A percentile compares a stretch with the other conserved stretches of the same genome.
Conservation (phyloP, 2,888 invertebrate genomes). For the Flexamia atlantica region DNA sequence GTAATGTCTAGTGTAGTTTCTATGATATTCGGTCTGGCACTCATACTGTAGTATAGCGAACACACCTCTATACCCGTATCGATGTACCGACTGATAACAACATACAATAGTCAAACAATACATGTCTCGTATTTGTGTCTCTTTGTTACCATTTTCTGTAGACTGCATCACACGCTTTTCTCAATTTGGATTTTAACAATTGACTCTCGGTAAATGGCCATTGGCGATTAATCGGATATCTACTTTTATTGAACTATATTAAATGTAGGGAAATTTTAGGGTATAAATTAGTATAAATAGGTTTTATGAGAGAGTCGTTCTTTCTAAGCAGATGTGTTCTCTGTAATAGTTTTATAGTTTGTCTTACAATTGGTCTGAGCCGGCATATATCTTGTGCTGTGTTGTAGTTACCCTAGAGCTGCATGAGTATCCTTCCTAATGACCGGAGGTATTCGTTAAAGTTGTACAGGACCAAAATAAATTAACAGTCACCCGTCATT, state of each 20-base stretch:
- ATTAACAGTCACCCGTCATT: constrained; percentile 32
- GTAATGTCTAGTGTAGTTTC: constrained; percentile 61
- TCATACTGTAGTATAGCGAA: constrained; percentile 49
- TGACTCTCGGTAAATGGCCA: constrained; percentile 44
- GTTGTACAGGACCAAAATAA: constrained; percentile 54
- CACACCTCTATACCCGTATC: constrained; percentile 53
- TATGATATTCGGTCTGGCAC: constrained; percentile 55
- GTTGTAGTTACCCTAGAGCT: constrained; percentile 31
- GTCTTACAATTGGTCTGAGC: constrained; percentile 57
- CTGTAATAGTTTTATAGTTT: constrained; percentile 61
- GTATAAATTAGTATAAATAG: constrained; percentile 55
- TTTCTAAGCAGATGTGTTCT: constrained; percentile 61
- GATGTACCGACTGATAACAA: constrained; percentile 55
- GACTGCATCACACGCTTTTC: constrained; percentile 63
- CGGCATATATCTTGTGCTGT: constrained; percentile 49
- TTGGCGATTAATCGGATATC: constrained; percentile 26
- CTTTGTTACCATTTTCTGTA: constrained; percentile 62
- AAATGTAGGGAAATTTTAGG: constrained; percentile 53
- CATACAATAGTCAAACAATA: constrained; percentile 20
- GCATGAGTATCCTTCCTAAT: constrained; percentile 30
- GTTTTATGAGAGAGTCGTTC: constrained; percentile 60
- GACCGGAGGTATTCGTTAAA: constrained; percentile 12
- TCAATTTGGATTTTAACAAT: constrained; percentile 63
- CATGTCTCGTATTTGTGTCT: constrained; percentile 59
- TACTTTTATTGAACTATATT: constrained; percentile 56